Base-by-base conservation (phyloP, 2,797 vertebrate genomes). In the Anguilla megastoma region DNA sequence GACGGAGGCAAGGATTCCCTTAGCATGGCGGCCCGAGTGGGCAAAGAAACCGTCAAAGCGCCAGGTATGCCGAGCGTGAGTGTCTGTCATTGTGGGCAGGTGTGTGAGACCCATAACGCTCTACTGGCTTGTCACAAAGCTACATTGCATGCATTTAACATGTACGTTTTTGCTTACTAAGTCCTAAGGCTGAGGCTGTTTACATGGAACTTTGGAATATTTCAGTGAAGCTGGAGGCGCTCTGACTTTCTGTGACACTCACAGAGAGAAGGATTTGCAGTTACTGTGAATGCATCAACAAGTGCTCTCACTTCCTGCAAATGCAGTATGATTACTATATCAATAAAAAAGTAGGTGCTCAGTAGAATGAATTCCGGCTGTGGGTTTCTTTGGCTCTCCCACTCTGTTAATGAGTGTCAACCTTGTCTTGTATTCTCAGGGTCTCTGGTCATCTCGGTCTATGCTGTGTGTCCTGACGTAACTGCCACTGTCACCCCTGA, bases 1-100 rank as follows among this genome's bases (percentile, higher is more conserved):
- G 98, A 99, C 0, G 98, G 98, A 0, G 98, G 98, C 90, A 99
- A 99, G 87, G 98, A 99, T 93, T 99, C 98, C 0, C 96, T 99
- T 88, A 98, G 98, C 92, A 99, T 99, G 98, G 98, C 98, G 0
- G 98, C 98, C 0, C 94, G 98, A 0, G 97, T 98, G 0, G 94
- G 96, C 10, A 89, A 87, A 0, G 95, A 98, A 84, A 98, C 97
- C 0, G 97, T 98, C 89, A 95, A 97, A 93, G 98, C 98, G 9
- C 98, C 98, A 88, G 98, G 98, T 98, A 91, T 2, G 74, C n/a
- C 30, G 24, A 30, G 21, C 63, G 5, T 45, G 3, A 30, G 63
- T 54, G 3, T 69, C 7, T 87, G 2, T n/a, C 41, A 63, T 6
- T 86, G n/a, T 80, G 3, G n/a, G n/a, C 7, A n/a, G 24, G 63